Evolutionary conservation across 2,888 invertebrate species (phyloP), one percentile per base, ranked within the genome.

Genomic region (Eugnorisma glareosa): DNA sequence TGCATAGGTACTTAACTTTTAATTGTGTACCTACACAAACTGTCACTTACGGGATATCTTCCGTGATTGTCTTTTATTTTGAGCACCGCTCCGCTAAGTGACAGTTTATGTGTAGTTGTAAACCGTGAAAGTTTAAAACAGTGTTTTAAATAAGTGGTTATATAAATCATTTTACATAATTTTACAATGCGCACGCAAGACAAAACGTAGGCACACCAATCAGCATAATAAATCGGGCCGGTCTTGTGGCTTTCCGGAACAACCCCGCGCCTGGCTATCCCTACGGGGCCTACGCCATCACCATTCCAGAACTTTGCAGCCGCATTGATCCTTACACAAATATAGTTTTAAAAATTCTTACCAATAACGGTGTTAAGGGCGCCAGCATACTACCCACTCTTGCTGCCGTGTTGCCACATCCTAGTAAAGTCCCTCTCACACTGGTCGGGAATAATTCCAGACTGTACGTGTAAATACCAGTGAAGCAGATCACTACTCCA

Each of bases 381-480:
- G 95, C 94, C 79, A 95, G 80, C 94, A 95, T 94, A 73, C 94
- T 91, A 31, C 95, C 95, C 35, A 94, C n/a, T 69, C 95, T 93
- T 1, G 95, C 95, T 1, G 93, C 91, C 4, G 94, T 94, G 73
- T 93, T 94, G 8, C 95, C 93, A 86, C 90, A 92, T 21, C 95
- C 95, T 28, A 95, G 88, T 24, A 95, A 86, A 0, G 94, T 93
- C 10, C 95, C 95, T 86, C 95, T 90, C 2, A 94, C 94, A 63
- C 95, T 95, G 1, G 95, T 95, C 0, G 95, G 95, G 73, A 95
- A 95, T 31, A 95, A 81, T 81, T 95, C 95, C 81, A 95, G 85
- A 59, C 94, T 94, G 77, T 95, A 95, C 0, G 95, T 95, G 75
- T 93, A 94, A 59, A 94, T 93, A 3, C 94, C 94, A 51, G 95